These are phyloP conservation scores for Poecile atricapillus DNA, from an alignment of 2,113 vertebrate species.

Conservation along the genomic window DNA sequence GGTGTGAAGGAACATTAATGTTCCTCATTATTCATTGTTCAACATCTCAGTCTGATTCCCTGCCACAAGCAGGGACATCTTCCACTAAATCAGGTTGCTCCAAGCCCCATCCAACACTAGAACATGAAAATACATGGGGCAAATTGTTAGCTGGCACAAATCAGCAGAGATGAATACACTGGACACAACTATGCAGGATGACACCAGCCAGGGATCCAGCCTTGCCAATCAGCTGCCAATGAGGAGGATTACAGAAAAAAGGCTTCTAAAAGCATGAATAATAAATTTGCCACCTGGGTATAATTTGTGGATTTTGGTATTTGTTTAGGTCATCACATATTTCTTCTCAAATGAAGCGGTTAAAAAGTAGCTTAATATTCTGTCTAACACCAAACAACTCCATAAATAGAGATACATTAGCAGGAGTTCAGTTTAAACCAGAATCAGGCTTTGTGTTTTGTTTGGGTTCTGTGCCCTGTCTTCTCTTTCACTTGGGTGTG, in stretches of 20 bases:
- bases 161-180: not conserved
- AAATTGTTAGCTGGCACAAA: not conserved
- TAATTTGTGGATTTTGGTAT: conserved; percentile 1
- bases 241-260: not conserved
- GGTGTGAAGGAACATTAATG: not conserved
- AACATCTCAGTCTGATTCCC: not conserved
- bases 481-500: not conserved
- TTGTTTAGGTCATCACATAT: conserved; percentile 49
- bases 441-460: not conserved
- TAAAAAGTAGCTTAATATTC: not conserved
- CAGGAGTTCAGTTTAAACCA: not conserved
- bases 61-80: not conserved
- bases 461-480: not conserved
- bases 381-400: not conserved
- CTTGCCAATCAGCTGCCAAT: not conserved
- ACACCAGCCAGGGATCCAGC: not conserved
- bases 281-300: conserved; percentile 29
- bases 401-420: conserved; percentile 44
- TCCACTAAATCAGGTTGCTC: not conserved
- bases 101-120: not conserved
- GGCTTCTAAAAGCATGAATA: not conserved
- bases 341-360: conserved; percentile 5
- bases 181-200: not conserved
- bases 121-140: not conserved
- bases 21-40: too few species aligned